Base-by-base conservation (phyloP, 2,113 vertebrate species). In the Atractosteus spatula region DNA sequence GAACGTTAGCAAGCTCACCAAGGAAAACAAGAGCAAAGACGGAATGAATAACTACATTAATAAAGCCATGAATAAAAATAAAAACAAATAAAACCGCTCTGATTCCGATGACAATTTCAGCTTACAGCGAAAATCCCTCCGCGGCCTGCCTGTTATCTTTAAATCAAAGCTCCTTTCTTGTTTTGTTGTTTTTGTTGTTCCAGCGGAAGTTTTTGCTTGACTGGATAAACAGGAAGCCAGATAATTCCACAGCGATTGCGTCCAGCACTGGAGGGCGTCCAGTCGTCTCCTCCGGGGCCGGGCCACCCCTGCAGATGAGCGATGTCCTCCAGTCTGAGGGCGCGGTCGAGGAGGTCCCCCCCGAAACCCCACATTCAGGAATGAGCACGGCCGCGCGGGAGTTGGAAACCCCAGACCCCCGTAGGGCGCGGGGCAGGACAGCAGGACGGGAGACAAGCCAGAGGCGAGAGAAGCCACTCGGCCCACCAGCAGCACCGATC, bases 131-230 rank as follows among this genome's bases (percentile, higher is more conserved):
- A 42, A 42, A 14, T 61, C 65, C 71, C 56, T 12, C 47, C n/a
- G 51, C 54, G 7, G 11, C 41, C n/a, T 61, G 16, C 13, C 10
- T 54, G 16, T 62, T 16, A 68, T 61, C 55, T 42, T 55, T 17
- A 62, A 68, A 16, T 71, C 42, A 6, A 57, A 66, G 14, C 65
- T 14, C 55, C 71, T 72, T 10, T 3, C 51, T 64, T 51, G 62
- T 55, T 29, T 5, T 71, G 47, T 51, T 10, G 16, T n/a, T 59
- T 10, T 66, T 45, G 56, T 73, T 45, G 41, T 65, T 17, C 3
- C 7, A 10, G 45, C n/a, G 69, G 56, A 29, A 8, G n/a, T n/a
- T 47, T 73, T 66, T 5, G 10, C 16, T 47, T 67, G 11, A 67
- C 14, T 62, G 29, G 66, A 42, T 14, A 14, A 73, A 41, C 66